Base-by-base conservation (phyloP, 92 coral and sea anemone genomes). In the Umimayanthus kanabou region DNA sequence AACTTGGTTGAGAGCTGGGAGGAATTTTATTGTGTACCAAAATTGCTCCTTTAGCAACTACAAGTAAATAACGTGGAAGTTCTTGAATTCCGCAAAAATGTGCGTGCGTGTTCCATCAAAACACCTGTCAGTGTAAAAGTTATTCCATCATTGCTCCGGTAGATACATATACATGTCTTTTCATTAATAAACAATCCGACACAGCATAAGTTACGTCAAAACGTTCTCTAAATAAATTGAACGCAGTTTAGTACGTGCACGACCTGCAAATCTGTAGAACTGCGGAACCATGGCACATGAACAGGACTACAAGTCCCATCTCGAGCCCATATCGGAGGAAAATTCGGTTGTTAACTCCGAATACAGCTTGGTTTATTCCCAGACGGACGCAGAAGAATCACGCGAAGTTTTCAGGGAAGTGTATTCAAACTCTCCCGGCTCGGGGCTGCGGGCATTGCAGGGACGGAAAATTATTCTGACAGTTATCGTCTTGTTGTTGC, bases 311-410 rank as follows among this genome's bases (percentile, higher is more conserved):
- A 75, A 43, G 14, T 43, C 53, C 13, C 25, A 75, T 39, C 53
- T 75, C 47, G 79, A 75, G 50, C 79, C 79, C 39, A 75, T 75
- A 75, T 39, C 79, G 79, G 79, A 75, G 14, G 79, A 75, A 39
- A 75, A 22, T 43, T 75, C 79, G 28, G 79, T 39, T 2, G 50
- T 39, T 8, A 75, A 75, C 25, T 75, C 79, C 47, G 79, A 75
- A 39, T 39, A 37, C 30, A 20, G 79, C 45, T 39, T 39, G 10
- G 79, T 74, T 10, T 7, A 22, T 39, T 74, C 50, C 9, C 79
- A 74, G 50, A 16, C 79, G 9, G 50, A 39, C 39, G 50, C 50
- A 22, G 50, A 50, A 3, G 79, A 74, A 2, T 18, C 26, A 14
- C 79, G 53, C 15, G 49, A 75, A 39, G 5, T 75, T 18, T 75